Evolutionary conservation across 1,140 invertebrate species (phyloP), one percentile per base, ranked within the genome.

Genomic region (Drosophila baimaii): DNA sequence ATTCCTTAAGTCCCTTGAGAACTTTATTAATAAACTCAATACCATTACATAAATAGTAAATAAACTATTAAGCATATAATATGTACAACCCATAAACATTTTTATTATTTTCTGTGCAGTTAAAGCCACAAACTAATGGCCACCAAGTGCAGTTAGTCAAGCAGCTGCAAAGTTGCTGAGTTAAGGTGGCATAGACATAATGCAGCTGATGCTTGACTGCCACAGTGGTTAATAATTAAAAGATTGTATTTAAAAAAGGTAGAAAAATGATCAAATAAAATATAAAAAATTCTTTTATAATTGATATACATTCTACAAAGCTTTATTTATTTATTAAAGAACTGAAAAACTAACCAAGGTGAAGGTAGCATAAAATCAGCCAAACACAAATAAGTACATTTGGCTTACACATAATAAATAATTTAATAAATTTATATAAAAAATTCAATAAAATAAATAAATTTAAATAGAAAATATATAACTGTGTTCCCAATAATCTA

Each of bases 161-260:
- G 57, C 79, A 75, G 74, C 82, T 75, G 78, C 81, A 85, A 85
- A 86, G 56, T 78, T 81, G 82, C 81, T 71, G 78, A 85, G 57
- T 83, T 85, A 81, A 77, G 55, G 52, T 57, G 37, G 33, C 55
- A 69, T 25, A 39, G 47, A 65, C 58, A 76, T 29, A 54, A 49
- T 75, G 62, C 62, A 76, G 61, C 52, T 72, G 49, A 52, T 33
- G 56, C 31, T 31, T 19, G 31, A 3, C 17, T 33, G n/a, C 27
- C 29, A 76, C 73, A 52, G 37, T 76, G 61, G 73, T 19, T 31
- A 37, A 37, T 35, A 27, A 46, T 39, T 33, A 1, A 33, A 3
- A 15, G 1, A 8, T 15, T 5, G 17, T 21, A 9, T 2, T 2
- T 15, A 5, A 21, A 52, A 21, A 33, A 6, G 10, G 0, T 31